Evolutionary conservation across 2,888 invertebrate species (phyloP), one percentile per base, ranked within the genome.

Genomic region (Hartigia nigra): DNA sequence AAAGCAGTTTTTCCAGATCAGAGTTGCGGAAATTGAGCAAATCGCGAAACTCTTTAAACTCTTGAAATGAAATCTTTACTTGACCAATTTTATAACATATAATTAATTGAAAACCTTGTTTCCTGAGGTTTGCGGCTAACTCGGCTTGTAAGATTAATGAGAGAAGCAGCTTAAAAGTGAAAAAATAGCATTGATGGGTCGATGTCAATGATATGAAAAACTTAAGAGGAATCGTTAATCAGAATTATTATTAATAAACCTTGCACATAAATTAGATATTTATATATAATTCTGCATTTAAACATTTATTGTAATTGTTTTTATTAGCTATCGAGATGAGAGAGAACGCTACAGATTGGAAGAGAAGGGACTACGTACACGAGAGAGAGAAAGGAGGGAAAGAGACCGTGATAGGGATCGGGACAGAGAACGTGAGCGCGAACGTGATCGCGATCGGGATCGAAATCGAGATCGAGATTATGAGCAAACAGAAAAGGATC

Each of bases 261-360:
- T 55, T 55, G 9, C 55, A 55, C 23, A 9, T 55, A 55, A 23
- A 23, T 55, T 55, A 23, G 5, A 55, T 23, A 55, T 2, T 55
- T 55, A 23, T 55, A 55, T 55, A 23, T 23, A 55, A 23, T 55
- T 55, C 2, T 55, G 9, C 2, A 23, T 55, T 55, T 55, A 23
- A 55, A 9, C 2, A 23, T 55, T 55, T 9, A 23, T 39, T 74
- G n/a, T 72, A 12, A 4, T 70, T 55, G 23, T 23, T 23, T 55
- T 55, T 55, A 55, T 55, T n/a, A 90, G 90, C 80, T 90, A 90
- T 82, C 87, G 89, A 78, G 90, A 91, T 78, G 93, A 94, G 70
- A 91, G 88, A 36, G 89, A 89, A 55, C 84, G 89, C n/a, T 90
- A 88, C 84, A 87, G 90, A 82, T 86, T 84, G 82, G 92, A 90